Evolutionary conservation across 2,113 vertebrate genomes (phyloP), one percentile per base, ranked within the genome.

Genomic region (Dicentrarchus labrax): DNA sequence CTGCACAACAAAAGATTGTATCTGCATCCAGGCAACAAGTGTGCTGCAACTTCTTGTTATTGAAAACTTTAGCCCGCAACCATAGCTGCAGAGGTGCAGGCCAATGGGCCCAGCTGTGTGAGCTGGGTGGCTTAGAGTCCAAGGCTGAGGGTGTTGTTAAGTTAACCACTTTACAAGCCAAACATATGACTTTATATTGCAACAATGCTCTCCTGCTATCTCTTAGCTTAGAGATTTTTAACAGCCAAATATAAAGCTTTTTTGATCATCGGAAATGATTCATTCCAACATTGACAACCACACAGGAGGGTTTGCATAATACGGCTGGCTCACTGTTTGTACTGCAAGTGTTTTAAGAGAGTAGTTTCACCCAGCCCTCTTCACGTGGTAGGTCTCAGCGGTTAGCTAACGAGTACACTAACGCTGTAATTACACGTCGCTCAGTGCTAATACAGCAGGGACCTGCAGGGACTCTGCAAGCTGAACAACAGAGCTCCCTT

Each of bases 11-110:
- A 30, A 30, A 30, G 30, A 30, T 67, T 47, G 54, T 43, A 48
- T 60, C 59, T 11, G 85, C 70, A 56, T 48, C 80, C 3, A 71
- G 67, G 85, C 57, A 88, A 78, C 90, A 39, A 77, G 72, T 21
- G 56, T 47, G 56, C 47, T 7, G 36, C 47, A 24, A 24, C 12
- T 54, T 43, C 11, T 45, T 80, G 54, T 85, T 85, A 70, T 22
- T 78, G 57, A 68, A 43, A 54, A 10, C 19, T 53, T 41, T 0
- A 7, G 45, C 10, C 9, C 50, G 68, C 39, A 62, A n/a, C 66
- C 77, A 39, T 15, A n/a, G 76, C 67, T 15, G 76, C 61, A 5
- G 51, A 64, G 8, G 17, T 4, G n/a, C n/a, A 47, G 39, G 65
- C 74, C 73, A 54, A 65, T 2, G 62, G 70, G 41, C 7, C 22